Base-by-base conservation (phyloP, 2,888 invertebrate species). In the Drosophila ustulata region DNA sequence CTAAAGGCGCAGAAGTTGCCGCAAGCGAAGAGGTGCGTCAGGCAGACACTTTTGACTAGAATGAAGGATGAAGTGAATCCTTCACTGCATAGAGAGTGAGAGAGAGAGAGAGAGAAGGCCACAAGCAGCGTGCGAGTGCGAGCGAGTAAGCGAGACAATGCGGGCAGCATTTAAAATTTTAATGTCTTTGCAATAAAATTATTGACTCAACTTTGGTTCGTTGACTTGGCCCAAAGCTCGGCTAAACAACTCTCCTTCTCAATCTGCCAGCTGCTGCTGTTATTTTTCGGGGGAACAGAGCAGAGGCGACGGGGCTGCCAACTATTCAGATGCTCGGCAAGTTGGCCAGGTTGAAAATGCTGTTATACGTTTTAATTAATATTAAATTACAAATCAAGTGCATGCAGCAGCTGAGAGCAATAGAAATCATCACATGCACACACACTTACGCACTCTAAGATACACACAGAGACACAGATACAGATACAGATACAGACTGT, bases 361-460 rank as follows among this genome's bases (percentile, higher is more conserved):
- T 58, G 57, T 39, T 57, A 37, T 45, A 58, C 71, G 56, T 76
- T 88, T 83, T 82, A 87, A 89, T 88, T 87, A 83, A 85, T 87
- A 85, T 87, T 75, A 83, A 88, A 85, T 88, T 85, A 75, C 70
- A 76, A 82, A 76, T 80, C 73, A 78, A 80, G 71, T 77, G 75
- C 63, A 69, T 61, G 71, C 57, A 28, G 18, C 18, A 62, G 50
- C 62, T 55, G 68, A 58, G 45, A 32, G 34, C 13, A 46, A 26
- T 23, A 30, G 43, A 47, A 53, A 62, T 34, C 49, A 26, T 56
- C 25, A 30, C 43, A 18, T 26, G 30, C 23, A 34, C 25, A 57
- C 43, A 9, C 18, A 39, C 25, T 6, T 5, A 28, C 4, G 6
- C 5, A 45, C 37, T 32, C 9, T 32, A 66, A 49, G 39, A 26